Percentiles rank a stretch among this genome's conserved stretches.
These are phyloP conservation scores for Stegodyphus dumicola DNA, from an alignment of 1,140 invertebrate species.

Conservation along the genomic window DNA sequence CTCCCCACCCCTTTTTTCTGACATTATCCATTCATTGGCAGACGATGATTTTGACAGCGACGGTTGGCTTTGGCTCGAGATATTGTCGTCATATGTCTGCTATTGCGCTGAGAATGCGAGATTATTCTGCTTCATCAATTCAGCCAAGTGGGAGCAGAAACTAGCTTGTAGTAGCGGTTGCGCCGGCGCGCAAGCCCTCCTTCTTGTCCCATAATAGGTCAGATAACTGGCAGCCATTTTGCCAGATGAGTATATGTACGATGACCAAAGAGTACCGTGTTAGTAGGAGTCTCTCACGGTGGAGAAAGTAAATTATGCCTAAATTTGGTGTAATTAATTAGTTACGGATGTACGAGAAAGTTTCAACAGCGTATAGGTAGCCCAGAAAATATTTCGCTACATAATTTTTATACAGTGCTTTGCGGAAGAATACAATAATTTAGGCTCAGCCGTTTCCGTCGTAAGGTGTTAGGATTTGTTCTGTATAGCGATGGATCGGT, in stretches of 20 bases:
- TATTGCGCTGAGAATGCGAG: constrained; percentile 5
- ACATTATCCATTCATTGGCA: not conserved
- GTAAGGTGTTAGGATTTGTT: constrained; percentile 33
- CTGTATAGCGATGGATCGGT: constrained; percentile 30
- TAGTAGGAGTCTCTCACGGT: not conserved
- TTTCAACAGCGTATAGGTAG: not conserved
- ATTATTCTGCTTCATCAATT: constrained; percentile 43
- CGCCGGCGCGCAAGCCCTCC: constrained; percentile 54
- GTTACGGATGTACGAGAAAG: not conserved
- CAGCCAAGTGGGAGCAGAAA: constrained; percentile 27
- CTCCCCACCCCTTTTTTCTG: not conserved
- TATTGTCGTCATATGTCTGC: not conserved
- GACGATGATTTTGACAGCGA: constrained; percentile 19
- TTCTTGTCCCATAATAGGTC: constrained; percentile 61
- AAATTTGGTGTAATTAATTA: not conserved
- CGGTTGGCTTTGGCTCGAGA: not conserved
- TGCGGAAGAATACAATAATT: constrained; percentile 59
- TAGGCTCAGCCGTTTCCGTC: constrained; percentile 56
- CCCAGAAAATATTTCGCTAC: not conserved
- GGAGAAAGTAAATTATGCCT: not conserved
- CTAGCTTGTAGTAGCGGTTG: constrained; percentile 44
- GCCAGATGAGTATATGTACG: constrained; percentile 58
- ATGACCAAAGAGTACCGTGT: constrained; percentile 52
- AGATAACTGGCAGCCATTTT: constrained; percentile 61
- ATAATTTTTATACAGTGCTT: constrained; percentile 29